These are phyloP conservation scores for Fragum sueziense DNA, from an alignment of 2,888 invertebrate species.

Conservation along the genomic window DNA sequence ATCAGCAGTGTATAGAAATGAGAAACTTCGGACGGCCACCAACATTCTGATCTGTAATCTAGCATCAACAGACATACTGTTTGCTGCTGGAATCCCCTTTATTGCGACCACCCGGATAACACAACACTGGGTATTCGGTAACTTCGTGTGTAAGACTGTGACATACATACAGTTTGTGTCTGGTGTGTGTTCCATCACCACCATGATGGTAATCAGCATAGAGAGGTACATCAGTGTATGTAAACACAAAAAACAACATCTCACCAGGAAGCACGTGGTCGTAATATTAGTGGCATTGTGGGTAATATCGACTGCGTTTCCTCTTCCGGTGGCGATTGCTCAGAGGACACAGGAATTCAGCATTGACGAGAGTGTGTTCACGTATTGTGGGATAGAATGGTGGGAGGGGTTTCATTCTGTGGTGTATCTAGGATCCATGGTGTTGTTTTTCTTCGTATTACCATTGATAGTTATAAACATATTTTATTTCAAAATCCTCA, in stretches of 20 bases:
- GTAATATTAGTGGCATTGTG: conserved; percentile 50
- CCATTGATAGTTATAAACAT: conserved; percentile 58
- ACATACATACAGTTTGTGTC: conserved; percentile 65
- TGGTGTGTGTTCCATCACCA: conserved; percentile 63
- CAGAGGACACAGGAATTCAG: conserved; percentile 48
- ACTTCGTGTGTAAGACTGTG: conserved; percentile 62
- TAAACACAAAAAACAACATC: conserved; percentile 48
- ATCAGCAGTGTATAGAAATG: conserved; percentile 54
- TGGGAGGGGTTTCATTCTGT: conserved; percentile 55
- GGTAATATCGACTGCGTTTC: conserved; percentile 59
- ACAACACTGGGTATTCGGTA: conserved; percentile 62
- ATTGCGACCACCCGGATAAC: conserved; percentile 60
- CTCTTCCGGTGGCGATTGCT: conserved; percentile 63
- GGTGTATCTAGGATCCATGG: conserved; percentile 61
- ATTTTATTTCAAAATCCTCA: conserved; percentile 59
- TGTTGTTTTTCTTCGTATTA: conserved; percentile 58
- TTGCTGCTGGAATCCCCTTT: conserved; percentile 62
- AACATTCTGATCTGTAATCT: conserved; percentile 64
- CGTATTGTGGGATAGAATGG: conserved; percentile 64
- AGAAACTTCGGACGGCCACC: conserved; percentile 57
- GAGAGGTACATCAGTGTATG: conserved; percentile 63
- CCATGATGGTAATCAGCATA: conserved; percentile 66
- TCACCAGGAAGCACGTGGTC: conserved; percentile 37
- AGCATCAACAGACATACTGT: conserved; percentile 62
- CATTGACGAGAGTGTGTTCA: conserved; percentile 23